Percentiles rank a stretch among this genome's conserved stretches.
Conservation (phyloP, 2,113 vertebrate genomes). For the Zonotrichia leucophrys region DNA sequence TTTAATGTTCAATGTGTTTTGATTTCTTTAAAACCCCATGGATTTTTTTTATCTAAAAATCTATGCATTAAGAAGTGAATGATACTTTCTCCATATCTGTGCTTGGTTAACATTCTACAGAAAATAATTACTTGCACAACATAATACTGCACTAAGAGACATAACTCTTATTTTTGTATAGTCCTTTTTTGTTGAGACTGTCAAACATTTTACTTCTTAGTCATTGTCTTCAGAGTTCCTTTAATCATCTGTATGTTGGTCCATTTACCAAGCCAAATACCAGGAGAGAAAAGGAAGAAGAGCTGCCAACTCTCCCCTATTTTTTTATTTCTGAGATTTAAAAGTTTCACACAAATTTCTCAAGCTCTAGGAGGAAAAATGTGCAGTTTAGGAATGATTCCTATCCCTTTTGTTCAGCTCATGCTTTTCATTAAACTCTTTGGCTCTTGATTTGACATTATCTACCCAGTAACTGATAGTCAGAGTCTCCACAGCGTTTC, state of each 20-base stretch:
- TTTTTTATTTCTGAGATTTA: background rate
- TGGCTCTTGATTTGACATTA: constrained; percentile 41
- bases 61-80: background rate
- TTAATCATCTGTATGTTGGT: background rate
- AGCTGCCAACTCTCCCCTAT: background rate
- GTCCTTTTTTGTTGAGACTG: background rate
- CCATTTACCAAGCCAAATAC: background rate
- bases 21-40: background rate
- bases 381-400: background rate
- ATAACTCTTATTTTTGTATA: background rate
- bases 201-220: background rate
- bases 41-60: background rate
- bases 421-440: constrained; percentile 46
- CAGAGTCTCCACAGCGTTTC: background rate
- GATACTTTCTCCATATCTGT: background rate
- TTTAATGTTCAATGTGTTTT: background rate
- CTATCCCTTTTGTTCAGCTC: constrained; percentile 11
- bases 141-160: background rate
- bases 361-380: background rate
- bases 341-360: background rate
- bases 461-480: background rate
- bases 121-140: background rate
- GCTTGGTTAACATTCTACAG: background rate
- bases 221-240: background rate
- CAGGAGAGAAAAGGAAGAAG: background rate